Conservation (phyloP, 2,113 vertebrate species). For the Vombatus ursinus region DNA sequence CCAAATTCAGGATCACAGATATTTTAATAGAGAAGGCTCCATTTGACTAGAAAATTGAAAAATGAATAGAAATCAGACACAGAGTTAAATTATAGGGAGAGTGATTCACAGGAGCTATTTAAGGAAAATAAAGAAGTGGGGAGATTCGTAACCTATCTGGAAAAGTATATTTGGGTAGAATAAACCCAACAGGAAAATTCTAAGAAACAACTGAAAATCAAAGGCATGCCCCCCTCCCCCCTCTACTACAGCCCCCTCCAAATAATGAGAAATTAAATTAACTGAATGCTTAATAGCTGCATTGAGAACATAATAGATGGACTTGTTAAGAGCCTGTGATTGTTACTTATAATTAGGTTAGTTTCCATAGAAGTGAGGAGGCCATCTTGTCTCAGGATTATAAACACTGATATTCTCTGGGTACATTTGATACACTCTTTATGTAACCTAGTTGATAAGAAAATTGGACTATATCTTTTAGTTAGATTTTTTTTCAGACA, state of each 20-base stretch:
- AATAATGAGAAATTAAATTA: background rate
- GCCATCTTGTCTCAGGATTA: slow-evolving; percentile 24
- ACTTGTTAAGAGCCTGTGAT: background rate
- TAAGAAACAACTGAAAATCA: background rate
- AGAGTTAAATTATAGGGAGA: background rate
- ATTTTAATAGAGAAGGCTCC: background rate
- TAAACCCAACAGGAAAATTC: background rate
- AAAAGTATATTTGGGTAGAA: background rate
- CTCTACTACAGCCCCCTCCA: too few relatives aligned
- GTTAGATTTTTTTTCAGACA: background rate
- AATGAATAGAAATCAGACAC: background rate
- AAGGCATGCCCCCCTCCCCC: background rate
- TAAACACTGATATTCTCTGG: slow-evolving; percentile 38
- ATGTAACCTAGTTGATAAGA: background rate
- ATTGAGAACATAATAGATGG: background rate
- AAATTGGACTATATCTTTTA: background rate
- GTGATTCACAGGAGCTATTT: background rate
- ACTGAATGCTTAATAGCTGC: background rate
- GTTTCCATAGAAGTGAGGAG: background rate
- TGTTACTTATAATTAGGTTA: background rate
- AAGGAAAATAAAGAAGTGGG: background rate
- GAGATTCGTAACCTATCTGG: background rate
- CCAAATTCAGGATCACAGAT: background rate
- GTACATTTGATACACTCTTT: background rate
- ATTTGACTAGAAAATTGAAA: background rate